phyloP scores from a whole-genome alignment of 2,113 vertebrate genomes.

The Notechis scutatus region DNA sequence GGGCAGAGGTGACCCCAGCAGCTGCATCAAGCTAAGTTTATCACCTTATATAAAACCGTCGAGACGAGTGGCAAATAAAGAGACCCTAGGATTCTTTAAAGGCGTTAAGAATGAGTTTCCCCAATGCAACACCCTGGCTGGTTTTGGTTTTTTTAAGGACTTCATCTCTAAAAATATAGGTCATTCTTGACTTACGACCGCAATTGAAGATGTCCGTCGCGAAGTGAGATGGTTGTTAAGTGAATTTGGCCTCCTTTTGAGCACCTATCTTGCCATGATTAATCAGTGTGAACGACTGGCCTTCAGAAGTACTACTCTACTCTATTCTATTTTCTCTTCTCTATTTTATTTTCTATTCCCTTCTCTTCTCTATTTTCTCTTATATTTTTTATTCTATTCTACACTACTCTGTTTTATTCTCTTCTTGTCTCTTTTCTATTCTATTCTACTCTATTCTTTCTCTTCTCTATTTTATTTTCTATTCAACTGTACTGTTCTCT shows the following conservation, averaged over 20 bases:
- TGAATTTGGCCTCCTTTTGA: neutral
- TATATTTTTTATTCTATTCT: no score
- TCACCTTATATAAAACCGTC: constrained; percentile 78
- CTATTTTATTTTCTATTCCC: no score
- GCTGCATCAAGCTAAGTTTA: constrained; percentile 78
- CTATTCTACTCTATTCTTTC: no score
- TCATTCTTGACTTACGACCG: rapidly evolving
- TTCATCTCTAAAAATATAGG: neutral
- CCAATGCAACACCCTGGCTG: neutral
- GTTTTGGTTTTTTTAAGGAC: neutral
- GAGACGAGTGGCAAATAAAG: constrained; percentile 65
- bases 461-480: no score
- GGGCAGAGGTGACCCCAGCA: constrained; percentile 88
- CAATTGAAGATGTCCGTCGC: neutral
- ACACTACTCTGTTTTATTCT: no score
- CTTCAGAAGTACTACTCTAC: no score
- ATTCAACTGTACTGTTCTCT: no score
- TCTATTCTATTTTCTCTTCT: no score
- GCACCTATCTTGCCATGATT: neutral
- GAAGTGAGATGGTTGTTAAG: neutral
- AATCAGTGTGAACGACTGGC: no score
- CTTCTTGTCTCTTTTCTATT: no score
- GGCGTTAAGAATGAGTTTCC: neutral
- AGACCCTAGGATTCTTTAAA: constrained; percentile 24
- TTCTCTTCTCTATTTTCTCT: no score